These are phyloP conservation scores for Brachypodius melanocephalos DNA, from an alignment of 2,113 vertebrate species.

Conservation along the genomic window DNA sequence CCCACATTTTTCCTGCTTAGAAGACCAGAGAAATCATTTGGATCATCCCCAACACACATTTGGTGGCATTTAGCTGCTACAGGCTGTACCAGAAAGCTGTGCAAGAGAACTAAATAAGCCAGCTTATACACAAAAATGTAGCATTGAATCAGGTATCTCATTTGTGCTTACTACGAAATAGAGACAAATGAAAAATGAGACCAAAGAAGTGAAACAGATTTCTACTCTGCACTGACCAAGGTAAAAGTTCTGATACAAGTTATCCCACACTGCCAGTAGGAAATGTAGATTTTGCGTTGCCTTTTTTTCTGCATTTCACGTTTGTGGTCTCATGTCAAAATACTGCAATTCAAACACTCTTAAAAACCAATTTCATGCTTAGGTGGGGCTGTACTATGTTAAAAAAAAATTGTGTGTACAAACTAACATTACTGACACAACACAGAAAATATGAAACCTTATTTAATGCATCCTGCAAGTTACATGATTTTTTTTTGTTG, in stretches of 20 bases:
- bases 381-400: not conserved
- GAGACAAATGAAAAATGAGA: not conserved
- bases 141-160: not conserved
- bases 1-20: not conserved
- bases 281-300: not conserved
- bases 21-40: not conserved
- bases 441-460: not conserved
- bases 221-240: not conserved
- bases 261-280: not conserved
- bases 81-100: not conserved
- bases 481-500: not conserved
- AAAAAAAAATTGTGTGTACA: not conserved
- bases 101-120: not conserved
- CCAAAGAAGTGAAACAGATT: not conserved
- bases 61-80: not conserved
- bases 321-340: not conserved
- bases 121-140: not conserved
- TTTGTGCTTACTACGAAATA: not conserved
- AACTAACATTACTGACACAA: not conserved
- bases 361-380: not conserved
- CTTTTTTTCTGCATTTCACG: not conserved
- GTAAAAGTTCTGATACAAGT: not conserved
- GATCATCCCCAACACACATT: not conserved
- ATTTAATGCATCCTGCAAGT: not conserved
- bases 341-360: not conserved